Conservation (phyloP, 2,113 vertebrate species). For the Phoenicopterus ruber region DNA sequence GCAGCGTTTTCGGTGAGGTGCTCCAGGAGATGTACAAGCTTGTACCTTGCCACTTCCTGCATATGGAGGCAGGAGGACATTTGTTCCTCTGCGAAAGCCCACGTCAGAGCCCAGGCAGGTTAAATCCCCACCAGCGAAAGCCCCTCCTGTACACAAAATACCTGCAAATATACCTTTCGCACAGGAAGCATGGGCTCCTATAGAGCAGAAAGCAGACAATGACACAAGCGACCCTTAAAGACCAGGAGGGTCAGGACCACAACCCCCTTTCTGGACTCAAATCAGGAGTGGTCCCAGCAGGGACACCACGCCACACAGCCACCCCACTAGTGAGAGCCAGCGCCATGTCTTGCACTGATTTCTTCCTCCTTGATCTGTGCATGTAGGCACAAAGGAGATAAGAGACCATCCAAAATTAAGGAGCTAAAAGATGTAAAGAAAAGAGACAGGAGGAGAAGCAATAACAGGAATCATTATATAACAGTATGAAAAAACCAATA, state of each 20-base stretch:
- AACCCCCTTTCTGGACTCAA: background rate
- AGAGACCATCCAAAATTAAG: slow-evolving; percentile 22
- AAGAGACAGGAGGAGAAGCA: slow-evolving; percentile 30
- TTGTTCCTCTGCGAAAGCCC: background rate
- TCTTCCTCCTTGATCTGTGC: background rate
- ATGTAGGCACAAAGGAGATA: background rate
- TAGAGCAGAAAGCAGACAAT: background rate
- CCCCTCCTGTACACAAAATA: background rate
- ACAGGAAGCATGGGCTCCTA: background rate
- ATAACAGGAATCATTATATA: slow-evolving; percentile 33
- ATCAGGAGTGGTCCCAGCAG: background rate
- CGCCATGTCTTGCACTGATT: fast-evolving
- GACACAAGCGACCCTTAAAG: background rate
- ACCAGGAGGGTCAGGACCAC: background rate
- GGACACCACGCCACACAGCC: background rate
- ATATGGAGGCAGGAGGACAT: background rate
- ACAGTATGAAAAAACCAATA: slow-evolving; percentile 6
- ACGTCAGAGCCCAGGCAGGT: background rate
- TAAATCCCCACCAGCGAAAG: background rate
- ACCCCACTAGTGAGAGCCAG: background rate
- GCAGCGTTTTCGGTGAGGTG: background rate
- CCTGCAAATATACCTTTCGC: fast-evolving
- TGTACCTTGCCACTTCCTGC: background rate
- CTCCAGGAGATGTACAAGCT: background rate
- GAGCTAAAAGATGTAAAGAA: slow-evolving; percentile 23